Conservation (phyloP, 2,113 vertebrate species). For the Tursiops truncatus region DNA sequence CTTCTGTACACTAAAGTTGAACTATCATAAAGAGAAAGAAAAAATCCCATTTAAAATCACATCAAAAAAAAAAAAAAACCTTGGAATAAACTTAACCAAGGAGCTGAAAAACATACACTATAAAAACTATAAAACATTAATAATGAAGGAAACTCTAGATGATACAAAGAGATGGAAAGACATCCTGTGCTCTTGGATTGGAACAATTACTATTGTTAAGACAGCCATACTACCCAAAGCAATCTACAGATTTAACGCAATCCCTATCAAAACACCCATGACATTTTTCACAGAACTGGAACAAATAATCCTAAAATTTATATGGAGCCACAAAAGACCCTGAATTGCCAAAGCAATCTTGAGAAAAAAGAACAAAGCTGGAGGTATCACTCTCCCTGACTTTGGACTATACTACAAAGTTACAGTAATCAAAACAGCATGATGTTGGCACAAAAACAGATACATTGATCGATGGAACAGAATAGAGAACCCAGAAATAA, state of each 20-base stretch:
- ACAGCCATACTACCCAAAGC: background rate
- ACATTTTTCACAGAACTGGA: background rate
- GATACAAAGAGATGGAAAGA: background rate
- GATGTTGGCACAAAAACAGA: background rate
- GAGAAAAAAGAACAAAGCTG: background rate
- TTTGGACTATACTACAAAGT: background rate
- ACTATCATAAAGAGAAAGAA: background rate
- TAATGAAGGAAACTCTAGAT: background rate
- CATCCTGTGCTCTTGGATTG: background rate
- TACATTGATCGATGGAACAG: background rate
- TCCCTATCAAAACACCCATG: background rate
- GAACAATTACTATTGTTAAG: background rate
- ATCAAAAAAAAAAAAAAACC: background rate
- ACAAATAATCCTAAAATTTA: background rate
- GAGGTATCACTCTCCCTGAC: background rate
- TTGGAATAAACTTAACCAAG: background rate
- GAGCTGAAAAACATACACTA: background rate
- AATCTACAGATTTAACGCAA: background rate
- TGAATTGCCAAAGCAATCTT: background rate
- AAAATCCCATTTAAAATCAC: background rate
- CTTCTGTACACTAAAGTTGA: background rate
- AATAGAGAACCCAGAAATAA: background rate
- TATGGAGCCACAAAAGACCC: background rate
- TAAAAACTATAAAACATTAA: background rate
- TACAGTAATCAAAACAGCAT: background rate